These are phyloP conservation scores for Kryptopterus vitreolus DNA, from an alignment of 2,797 vertebrate genomes.

Conservation along the genomic window DNA sequence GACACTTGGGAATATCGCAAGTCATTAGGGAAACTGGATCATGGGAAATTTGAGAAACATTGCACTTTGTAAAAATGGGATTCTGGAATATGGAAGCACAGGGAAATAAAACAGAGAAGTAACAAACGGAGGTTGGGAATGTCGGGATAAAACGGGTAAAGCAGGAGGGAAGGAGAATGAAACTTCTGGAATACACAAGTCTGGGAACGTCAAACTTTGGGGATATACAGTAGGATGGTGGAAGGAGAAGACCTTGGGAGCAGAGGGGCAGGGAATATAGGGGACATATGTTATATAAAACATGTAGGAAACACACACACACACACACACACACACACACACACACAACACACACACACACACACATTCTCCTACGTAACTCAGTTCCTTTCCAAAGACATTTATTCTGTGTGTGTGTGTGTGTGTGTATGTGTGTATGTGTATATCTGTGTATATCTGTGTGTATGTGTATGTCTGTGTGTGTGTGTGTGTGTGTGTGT, in stretches of 20 bases:
- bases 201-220: neutral
- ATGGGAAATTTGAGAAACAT: no score
- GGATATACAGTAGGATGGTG: neutral
- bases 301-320: neutral
- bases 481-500: conserved; percentile 6
- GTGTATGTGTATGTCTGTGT: neutral
- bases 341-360: no score
- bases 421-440: conserved; percentile 8
- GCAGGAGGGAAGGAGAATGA: no score
- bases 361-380: no score
- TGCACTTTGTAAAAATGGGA: neutral
- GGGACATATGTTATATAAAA: neutral
- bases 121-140: neutral
- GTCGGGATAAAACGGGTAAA: neutral
- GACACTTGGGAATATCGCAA: no score
- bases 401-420: neutral
- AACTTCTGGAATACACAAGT: neutral
- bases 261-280: neutral
- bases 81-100: neutral
- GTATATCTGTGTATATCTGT: no score
- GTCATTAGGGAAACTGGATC: no score
- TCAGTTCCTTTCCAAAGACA: no score
- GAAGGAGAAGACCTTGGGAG: neutral
- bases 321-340: neutral
- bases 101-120: neutral